Conservation (phyloP, 2,888 invertebrate species). For the Crematogaster levior region DNA sequence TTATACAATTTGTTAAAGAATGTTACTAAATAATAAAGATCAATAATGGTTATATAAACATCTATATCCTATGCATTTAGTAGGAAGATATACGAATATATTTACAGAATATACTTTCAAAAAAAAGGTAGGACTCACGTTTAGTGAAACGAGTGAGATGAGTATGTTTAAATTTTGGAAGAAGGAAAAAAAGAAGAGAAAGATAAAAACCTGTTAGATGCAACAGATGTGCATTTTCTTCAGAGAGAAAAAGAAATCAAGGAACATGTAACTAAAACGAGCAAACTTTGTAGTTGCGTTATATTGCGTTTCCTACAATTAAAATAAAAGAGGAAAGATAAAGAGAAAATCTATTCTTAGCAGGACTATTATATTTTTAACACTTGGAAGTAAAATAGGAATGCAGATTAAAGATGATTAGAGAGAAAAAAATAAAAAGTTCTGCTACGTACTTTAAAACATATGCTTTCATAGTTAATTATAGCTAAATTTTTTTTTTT, state of each 20-base stretch:
- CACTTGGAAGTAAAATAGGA: no score
- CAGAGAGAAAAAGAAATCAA: neutral
- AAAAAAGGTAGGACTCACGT: neutral
- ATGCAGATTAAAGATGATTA: no score
- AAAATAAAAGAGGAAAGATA: neutral
- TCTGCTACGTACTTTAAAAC: no score
- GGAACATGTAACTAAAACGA: neutral
- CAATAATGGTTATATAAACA: conserved; percentile 69
- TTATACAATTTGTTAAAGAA: conserved; percentile 72
- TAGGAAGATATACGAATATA: neutral
- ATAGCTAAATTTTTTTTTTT: no score
- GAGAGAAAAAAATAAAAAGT: no score
- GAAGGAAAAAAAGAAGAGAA: no score
- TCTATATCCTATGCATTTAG: neutral
- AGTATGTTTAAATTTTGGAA: neutral
- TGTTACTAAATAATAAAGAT: conserved; percentile 76
- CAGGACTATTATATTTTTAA: no score
- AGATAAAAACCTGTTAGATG: no score
- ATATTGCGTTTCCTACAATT: neutral
- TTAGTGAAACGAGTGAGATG: neutral
- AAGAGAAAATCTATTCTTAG: neutral
- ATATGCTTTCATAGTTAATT: no score
- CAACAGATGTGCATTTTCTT: neutral
- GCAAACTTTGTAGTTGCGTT: neutral
- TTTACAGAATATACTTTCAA: no score